phyloP scores from a whole-genome alignment of 2,113 vertebrate genomes.

The Hymenochirus boettgeri region DNA sequence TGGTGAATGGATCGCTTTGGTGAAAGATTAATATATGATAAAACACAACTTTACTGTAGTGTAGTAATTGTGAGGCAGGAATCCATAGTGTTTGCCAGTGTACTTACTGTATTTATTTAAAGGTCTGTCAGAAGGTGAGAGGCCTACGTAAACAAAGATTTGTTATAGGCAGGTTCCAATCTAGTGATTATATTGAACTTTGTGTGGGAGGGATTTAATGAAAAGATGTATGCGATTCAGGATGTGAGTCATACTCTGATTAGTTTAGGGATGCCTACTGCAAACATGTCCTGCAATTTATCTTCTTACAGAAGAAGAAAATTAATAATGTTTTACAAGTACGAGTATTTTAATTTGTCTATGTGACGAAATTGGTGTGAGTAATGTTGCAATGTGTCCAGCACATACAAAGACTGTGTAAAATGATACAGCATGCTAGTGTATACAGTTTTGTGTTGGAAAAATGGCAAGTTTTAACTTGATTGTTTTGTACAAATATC shows the following conservation, averaged over 20 bases:
- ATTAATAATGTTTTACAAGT: too few relatives aligned
- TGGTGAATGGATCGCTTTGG: not conserved
- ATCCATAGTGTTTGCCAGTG: not conserved
- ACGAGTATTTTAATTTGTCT: too few relatives aligned
- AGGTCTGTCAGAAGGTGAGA: constrained; percentile 10
- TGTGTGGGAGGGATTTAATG: constrained; percentile 11
- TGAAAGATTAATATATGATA: constrained; percentile 11
- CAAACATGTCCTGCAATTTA: constrained; percentile 2
- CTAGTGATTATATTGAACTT: constrained; percentile 21
- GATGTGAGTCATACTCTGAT: constrained; percentile 5
- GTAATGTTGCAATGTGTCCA: too few relatives aligned
- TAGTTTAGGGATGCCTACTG: not conserved
- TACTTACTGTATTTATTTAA: constrained; percentile 15
- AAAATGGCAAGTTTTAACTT: too few relatives aligned
- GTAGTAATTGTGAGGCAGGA: constrained; percentile 4
- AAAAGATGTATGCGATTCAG: constrained; percentile 7
- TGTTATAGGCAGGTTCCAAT: constrained; percentile 23
- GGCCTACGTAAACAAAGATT: constrained; percentile 7
- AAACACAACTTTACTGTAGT: constrained; percentile 2
- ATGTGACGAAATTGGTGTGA: too few relatives aligned
- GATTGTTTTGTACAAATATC: too few relatives aligned
- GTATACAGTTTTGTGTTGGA: too few relatives aligned
- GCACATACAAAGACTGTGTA: too few relatives aligned
- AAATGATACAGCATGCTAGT: too few relatives aligned
- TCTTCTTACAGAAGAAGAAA: too few relatives aligned